Percentiles rank a stretch among this genome's conserved stretches.
Conservation (phyloP, 2,797 vertebrate species). For the Manis javanica region DNA sequence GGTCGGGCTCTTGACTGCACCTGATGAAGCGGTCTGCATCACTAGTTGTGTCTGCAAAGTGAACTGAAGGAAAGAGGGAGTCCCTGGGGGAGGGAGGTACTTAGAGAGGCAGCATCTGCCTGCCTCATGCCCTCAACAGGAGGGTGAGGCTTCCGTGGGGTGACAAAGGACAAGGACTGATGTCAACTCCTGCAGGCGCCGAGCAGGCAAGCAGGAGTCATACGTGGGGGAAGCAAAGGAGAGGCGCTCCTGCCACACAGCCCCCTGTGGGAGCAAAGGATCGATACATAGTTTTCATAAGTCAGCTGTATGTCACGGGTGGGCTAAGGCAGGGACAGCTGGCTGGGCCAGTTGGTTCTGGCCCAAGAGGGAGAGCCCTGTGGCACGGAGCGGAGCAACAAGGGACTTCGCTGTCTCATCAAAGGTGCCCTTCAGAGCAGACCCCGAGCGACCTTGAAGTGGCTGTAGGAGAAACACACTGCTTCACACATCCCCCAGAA, state of each 20-base stretch:
- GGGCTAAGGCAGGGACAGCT: background rate
- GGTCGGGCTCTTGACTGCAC: background rate
- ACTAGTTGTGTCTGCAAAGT: background rate
- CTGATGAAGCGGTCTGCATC: background rate
- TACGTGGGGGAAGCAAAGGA: background rate
- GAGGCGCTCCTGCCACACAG: background rate
- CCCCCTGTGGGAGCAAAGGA: background rate
- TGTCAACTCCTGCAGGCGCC: background rate
- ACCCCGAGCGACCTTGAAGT: background rate
- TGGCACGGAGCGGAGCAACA: background rate
- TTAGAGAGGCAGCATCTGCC: background rate
- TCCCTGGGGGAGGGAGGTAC: background rate
- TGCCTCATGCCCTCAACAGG: background rate
- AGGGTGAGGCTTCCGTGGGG: background rate
- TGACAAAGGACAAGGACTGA: background rate
- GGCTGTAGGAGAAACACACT: background rate
- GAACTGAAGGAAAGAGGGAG: background rate
- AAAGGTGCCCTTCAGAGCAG: background rate
- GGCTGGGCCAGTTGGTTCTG: background rate
- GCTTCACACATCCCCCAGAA: background rate
- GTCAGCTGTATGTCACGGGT: background rate
- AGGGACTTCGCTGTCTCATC: accelerated
- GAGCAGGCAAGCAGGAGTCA: too few relatives aligned
- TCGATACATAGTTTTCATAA: background rate
- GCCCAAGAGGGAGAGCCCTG: background rate